These are phyloP conservation scores for Lamellibrachia satsuma DNA, from an alignment of 2,888 invertebrate genomes.

Conservation along the genomic window DNA sequence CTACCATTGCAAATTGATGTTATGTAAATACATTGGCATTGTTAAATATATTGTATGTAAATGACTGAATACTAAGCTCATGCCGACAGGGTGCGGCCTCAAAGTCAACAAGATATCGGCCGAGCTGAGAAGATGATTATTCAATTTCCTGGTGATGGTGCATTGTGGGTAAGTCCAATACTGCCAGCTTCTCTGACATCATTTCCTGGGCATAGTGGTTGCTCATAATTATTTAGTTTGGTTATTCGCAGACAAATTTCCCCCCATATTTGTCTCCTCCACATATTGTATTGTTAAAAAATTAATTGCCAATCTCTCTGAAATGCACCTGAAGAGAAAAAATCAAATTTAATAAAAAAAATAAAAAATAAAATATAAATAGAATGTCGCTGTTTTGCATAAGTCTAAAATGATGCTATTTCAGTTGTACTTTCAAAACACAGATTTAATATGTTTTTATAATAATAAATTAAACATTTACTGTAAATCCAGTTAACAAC, in stretches of 20 bases:
- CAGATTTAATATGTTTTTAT: too few relatives aligned
- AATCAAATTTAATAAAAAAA: neutral
- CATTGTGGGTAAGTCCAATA: conserved; percentile 74
- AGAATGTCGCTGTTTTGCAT: too few relatives aligned
- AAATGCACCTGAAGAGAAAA: neutral
- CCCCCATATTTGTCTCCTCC: neutral
- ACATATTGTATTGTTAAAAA: neutral
- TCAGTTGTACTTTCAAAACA: too few relatives aligned
- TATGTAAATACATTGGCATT: neutral
- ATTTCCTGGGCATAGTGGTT: neutral
- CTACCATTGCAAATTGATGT: neutral
- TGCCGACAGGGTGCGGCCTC: conserved; percentile 79
- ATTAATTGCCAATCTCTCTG: neutral
- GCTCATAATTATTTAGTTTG: neutral
- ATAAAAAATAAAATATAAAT: too few relatives aligned
- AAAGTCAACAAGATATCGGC: conserved; percentile 79
- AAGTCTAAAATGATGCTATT: too few relatives aligned
- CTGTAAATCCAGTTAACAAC: too few relatives aligned
- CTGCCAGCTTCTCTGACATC: neutral
- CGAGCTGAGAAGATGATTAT: conserved; percentile 76
- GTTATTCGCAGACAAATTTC: neutral
- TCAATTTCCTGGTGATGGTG: conserved; percentile 89
- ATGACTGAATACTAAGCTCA: neutral
- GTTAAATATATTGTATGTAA: conserved; percentile 23
- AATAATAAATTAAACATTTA: too few relatives aligned